Evolutionary conservation across 2,113 vertebrate species (phyloP).

Genomic region (Tiliqua scincoides): DNA sequence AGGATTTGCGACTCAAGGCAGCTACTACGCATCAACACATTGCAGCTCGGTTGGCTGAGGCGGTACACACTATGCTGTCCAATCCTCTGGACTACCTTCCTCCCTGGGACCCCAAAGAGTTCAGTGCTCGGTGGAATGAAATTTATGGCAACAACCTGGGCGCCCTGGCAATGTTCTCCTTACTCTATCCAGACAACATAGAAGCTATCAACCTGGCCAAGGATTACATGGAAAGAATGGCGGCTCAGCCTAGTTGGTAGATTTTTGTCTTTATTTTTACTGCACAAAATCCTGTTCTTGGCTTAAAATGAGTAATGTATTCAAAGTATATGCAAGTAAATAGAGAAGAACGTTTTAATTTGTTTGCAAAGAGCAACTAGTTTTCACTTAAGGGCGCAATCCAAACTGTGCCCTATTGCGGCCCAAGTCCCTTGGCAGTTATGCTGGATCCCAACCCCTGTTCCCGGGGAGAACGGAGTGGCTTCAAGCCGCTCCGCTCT

Average conservation of each 20-base stretch:
- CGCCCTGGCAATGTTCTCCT: constrained; percentile 92
- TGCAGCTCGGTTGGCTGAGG: constrained; percentile 82
- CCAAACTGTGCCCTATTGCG: too few relatives aligned
- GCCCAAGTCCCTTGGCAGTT: too few relatives aligned
- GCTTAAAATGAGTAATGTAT: background rate
- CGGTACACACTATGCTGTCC: constrained; percentile 90
- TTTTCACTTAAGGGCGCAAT: too few relatives aligned
- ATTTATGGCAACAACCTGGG: constrained; percentile 97
- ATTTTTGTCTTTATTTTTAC: constrained; percentile 82
- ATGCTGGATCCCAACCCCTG: too few relatives aligned
- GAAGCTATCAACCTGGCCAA: constrained; percentile 89
- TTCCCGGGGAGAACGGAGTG: too few relatives aligned
- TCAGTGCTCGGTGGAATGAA: constrained; percentile 96
- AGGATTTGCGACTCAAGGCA: constrained; percentile 80
- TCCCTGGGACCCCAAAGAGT: constrained; percentile 91
- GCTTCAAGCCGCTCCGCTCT: too few relatives aligned
- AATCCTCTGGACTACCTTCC: constrained; percentile 91
- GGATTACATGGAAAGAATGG: constrained; percentile 99
- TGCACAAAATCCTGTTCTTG: constrained; percentile 32
- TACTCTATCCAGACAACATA: constrained; percentile 91
- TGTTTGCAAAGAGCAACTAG: background rate
- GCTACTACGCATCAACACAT: constrained; percentile 83
- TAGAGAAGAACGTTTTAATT: background rate
- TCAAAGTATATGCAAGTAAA: background rate
- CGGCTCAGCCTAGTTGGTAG: constrained; percentile 99